Base-by-base conservation (phyloP, 2,797 vertebrate genomes). In the Pempheris klunzingeri region DNA sequence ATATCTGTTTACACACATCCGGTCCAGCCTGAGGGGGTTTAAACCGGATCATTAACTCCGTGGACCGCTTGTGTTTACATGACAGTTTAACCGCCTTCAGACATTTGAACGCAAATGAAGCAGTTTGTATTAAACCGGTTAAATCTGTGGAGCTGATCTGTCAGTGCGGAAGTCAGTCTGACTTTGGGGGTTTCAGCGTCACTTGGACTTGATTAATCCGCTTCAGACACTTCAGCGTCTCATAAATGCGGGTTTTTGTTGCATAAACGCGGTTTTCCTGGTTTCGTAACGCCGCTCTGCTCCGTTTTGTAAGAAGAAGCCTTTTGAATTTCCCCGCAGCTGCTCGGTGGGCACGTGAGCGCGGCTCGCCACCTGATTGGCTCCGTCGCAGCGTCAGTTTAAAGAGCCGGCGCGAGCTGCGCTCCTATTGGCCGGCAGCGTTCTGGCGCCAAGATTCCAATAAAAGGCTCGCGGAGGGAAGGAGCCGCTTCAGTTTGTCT, bases 361-460 rank as follows among this genome's bases (percentile, higher is more conserved):
- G 5, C 15, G 2, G 0, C 46, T 38, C 13, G 7, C 14, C 10
- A 2, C 2, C 71, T 43, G 78, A 85, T 81, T 84, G 80, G 86
- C 65, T 65, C 0, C 12, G 43, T 14, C 26, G 11, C 17, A 1
- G 44, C 71, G 38, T 78, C 28, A 4, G 3, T 63, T 82, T 86
- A 84, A 86, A 84, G 77, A 54, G 67, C 50, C 55, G 0, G 0
- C 20, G 0, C 10, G 18, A 52, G 77, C 63, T 47, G 55, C 3
- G 43, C 4, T 55, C 4, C 34, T 11, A 88, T 86, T 90, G 83
- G 87, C 18, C 22, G 3, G 53, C 32, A 24, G 13, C 3, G 14
- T 81, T 80, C 49, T n/a, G 3, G 73, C 87, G 87, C 80, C 70
- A 87, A 71, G 1, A 30, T 78, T 83, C 38, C 63, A 71, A 80